These are phyloP conservation scores for Macropus fuliginosus DNA, from an alignment of 2,797 vertebrate species.

Conservation along the genomic window DNA sequence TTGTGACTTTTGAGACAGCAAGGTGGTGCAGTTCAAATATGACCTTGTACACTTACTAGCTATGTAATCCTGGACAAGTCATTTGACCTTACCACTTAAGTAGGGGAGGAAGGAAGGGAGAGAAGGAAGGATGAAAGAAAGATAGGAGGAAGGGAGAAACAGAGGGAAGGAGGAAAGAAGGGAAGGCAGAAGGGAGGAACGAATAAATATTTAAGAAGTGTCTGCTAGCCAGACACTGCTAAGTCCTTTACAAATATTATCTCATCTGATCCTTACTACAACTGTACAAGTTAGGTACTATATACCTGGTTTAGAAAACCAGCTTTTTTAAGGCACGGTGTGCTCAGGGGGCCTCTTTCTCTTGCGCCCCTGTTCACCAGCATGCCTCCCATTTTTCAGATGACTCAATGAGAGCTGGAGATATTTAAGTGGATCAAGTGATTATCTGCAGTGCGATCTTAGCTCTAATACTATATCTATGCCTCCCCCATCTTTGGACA, in stretches of 20 bases:
- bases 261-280: background rate
- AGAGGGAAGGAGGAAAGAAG: background rate
- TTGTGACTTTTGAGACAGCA: background rate
- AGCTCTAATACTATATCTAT: background rate
- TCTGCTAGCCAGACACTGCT: background rate
- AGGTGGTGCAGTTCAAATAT: background rate
- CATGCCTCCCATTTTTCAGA: background rate
- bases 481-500: background rate
- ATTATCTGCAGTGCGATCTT: background rate
- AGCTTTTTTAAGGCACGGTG: background rate
- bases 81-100: background rate
- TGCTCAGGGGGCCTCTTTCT: background rate
- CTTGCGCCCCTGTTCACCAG: background rate
- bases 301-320: background rate
- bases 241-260: background rate
- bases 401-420: background rate
- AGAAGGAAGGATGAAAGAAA: background rate
- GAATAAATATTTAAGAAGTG: background rate
- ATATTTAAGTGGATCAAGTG: background rate
- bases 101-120: background rate
- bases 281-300: no score
- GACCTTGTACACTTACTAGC: background rate
- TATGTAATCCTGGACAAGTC: background rate
- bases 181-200: background rate
- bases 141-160: background rate